These are phyloP conservation scores for Harlomillsia oculata DNA, from an alignment of 1,140 invertebrate genomes.

Conservation along the genomic window DNA sequence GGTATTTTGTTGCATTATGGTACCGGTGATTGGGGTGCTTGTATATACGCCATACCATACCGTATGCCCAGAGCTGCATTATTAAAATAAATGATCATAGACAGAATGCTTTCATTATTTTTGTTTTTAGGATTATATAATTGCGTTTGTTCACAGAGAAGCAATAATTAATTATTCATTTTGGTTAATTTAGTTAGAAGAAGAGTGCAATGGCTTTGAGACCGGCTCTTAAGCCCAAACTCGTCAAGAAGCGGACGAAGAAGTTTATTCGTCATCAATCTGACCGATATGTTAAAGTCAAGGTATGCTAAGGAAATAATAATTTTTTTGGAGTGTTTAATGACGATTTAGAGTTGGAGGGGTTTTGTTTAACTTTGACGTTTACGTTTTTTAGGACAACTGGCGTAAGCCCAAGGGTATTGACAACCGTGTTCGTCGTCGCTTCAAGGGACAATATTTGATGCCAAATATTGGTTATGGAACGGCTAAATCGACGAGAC, in stretches of 20 bases:
- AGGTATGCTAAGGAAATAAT: slow-evolving; percentile 50
- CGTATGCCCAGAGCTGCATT: too few relatives aligned
- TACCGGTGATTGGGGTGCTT: too few relatives aligned
- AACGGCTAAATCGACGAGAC: slow-evolving; percentile 82
- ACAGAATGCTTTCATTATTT: too few relatives aligned
- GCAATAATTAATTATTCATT: too few relatives aligned
- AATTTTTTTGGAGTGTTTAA: neutral
- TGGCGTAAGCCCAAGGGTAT: slow-evolving; percentile 97
- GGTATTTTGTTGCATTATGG: too few relatives aligned
- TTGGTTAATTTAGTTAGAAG: too few relatives aligned
- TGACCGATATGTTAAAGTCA: slow-evolving; percentile 91
- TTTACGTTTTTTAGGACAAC: slow-evolving; percentile 60
- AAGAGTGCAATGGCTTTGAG: slow-evolving; percentile 79
- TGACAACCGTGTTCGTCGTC: slow-evolving; percentile 95
- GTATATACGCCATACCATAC: too few relatives aligned
- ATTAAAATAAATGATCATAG: too few relatives aligned
- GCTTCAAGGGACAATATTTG: slow-evolving; percentile 96
- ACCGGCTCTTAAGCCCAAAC: slow-evolving; percentile 74
- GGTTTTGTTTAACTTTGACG: too few relatives aligned
- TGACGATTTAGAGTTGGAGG: too few relatives aligned
- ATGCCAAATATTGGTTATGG: slow-evolving; percentile 99
- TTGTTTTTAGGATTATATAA: too few relatives aligned
- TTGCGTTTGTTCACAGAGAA: too few relatives aligned
- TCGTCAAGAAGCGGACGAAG: slow-evolving; percentile 93
- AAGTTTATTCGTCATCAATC: slow-evolving; percentile 94